Conservation (phyloP, 2,797 vertebrate species). For the Chrosomus eos region DNA sequence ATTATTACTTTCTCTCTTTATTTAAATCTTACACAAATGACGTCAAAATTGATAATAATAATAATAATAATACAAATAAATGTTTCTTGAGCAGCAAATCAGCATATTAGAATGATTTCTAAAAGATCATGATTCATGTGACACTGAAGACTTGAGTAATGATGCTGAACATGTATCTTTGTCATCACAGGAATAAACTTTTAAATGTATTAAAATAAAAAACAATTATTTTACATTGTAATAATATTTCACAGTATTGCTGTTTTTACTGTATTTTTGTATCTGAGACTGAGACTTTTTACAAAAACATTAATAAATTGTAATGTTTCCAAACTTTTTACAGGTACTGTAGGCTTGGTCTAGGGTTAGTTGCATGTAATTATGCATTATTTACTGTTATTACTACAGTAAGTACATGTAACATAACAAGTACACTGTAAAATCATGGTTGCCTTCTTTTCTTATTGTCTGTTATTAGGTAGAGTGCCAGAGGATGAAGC, state of each 20-base stretch:
- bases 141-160: not conserved
- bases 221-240: not conserved
- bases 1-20: not conserved
- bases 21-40: too few relatives aligned
- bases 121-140: not conserved
- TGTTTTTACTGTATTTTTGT: not conserved
- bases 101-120: too few relatives aligned
- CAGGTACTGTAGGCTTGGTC: not conserved
- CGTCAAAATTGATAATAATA: too few relatives aligned
- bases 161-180: not conserved
- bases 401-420: not conserved
- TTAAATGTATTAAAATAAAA: not conserved
- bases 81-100: too few relatives aligned
- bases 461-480: conserved; percentile 63
- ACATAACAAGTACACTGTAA: not conserved
- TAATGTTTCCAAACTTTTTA: not conserved
- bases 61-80: too few relatives aligned
- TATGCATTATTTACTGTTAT: not conserved
- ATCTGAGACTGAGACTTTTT: not conserved
- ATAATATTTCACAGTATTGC: not conserved
- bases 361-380: not conserved
- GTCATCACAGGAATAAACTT: not conserved
- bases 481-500: conserved; percentile 82
- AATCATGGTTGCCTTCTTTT: not conserved
- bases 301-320: not conserved